These are phyloP conservation scores for Lamprotornis superbus DNA, from an alignment of 2,113 vertebrate species.

Conservation along the genomic window DNA sequence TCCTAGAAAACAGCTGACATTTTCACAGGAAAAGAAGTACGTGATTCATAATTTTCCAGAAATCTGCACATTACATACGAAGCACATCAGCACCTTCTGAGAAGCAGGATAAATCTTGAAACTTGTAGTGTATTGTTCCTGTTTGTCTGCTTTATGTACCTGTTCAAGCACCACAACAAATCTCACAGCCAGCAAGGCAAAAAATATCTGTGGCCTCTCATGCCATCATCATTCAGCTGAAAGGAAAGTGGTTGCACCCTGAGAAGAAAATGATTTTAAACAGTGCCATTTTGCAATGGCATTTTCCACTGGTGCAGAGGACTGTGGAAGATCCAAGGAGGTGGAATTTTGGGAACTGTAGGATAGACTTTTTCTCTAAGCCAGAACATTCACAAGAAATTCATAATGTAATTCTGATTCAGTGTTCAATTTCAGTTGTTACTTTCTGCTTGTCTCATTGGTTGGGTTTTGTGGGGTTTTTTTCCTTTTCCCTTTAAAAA, in stretches of 20 bases:
- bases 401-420: background rate
- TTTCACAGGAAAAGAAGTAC: constrained; percentile 39
- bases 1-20: constrained; percentile 44
- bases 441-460: background rate
- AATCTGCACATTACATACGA: background rate
- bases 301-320: background rate
- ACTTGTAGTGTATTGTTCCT: background rate
- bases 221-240: background rate
- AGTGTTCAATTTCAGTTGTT: background rate
- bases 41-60: constrained; percentile 62
- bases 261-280: background rate
- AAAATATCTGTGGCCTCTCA: background rate
- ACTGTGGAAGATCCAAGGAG: background rate
- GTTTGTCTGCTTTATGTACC: background rate
- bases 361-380: background rate
- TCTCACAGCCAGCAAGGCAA: background rate
- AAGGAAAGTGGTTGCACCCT: background rate
- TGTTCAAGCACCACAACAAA: background rate
- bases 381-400: background rate
- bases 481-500: background rate
- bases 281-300: background rate
- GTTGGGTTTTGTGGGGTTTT: background rate
- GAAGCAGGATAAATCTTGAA: background rate
- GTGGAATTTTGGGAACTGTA: background rate
- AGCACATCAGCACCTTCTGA: background rate